Evolutionary conservation across 1,140 invertebrate genomes (phyloP), one percentile per base, ranked within the genome.

Genomic region (Meloidogyne hapla): DNA sequence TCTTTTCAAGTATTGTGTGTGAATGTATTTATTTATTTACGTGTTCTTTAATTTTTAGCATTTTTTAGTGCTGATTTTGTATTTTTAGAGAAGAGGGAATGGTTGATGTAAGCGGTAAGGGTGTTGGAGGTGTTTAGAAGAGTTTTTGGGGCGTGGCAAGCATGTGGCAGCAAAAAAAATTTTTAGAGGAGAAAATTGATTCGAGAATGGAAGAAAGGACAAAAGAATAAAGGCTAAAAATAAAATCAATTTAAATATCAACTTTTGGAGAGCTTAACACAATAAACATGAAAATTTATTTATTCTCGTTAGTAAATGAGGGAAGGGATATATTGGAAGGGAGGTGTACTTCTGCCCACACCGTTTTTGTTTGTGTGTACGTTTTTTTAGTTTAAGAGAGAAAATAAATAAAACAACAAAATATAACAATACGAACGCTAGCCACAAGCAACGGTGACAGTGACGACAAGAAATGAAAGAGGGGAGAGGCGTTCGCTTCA

Each of bases 381-480:
- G 15, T n/a, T 56, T 56, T 56, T n/a, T 42, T 10, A 42, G 12
- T 13, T 13, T n/a, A n/a, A 56, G 12, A 6, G 45, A 48, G 45
- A n/a, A 56, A 56, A 56, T 56, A 56, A 56, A 56, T 56, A 56
- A 56, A 56, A 56, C 48, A 56, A 56, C 48, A 56, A 56, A 56
- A 48, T 48, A 48, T 48, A 48, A 56, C 48, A 56, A 56, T 56
- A 56, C 48, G 48, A 56, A 56, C 48, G n/a, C 48, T 56, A 56
- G 4, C 13, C 45, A 48, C 45, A 48, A 56, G 48, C 48, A n/a
- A 0, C 2, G 6, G 18, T 8, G n/a, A n/a, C 5, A 56, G 18
- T n/a, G 18, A 18, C 5, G 48, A n/a, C 5, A 48, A 48, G 15
- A 18, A 18, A 48, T 3, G 15, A 48, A 48, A 48, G 45, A 18